Percentiles rank a stretch among this genome's conserved stretches.
These are phyloP conservation scores for Encarsia formosa DNA, from an alignment of 2,888 invertebrate species.

Conservation along the genomic window DNA sequence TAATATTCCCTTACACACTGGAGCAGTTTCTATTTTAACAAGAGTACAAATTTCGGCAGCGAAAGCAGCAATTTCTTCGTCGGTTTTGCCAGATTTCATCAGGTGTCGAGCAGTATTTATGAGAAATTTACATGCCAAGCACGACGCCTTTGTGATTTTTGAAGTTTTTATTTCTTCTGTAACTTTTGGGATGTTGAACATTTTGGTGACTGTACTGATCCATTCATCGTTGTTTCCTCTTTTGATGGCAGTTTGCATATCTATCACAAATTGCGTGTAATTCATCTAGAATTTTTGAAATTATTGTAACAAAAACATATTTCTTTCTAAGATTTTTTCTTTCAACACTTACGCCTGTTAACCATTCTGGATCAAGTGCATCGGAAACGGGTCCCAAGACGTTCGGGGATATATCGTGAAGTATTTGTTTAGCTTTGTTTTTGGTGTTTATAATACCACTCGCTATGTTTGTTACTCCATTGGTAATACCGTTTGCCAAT, in stretches of 20 bases:
- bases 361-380: constrained; percentile 20
- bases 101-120: constrained; percentile 8
- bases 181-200: constrained; percentile 2
- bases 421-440: not conserved
- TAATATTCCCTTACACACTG: constrained; percentile 19
- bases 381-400: constrained; percentile 16
- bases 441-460: not conserved
- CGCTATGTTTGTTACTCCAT: constrained; percentile 3
- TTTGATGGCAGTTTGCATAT: constrained; percentile 2
- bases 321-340: not conserved
- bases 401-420: constrained; percentile 4
- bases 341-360: constrained; percentile 10
- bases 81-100: constrained; percentile 8
- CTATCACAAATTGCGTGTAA: constrained; percentile 12
- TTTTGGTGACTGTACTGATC: constrained; percentile 1
- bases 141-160: constrained; percentile 4
- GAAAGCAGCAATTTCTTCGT: constrained; percentile 5
- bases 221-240: not conserved
- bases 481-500: too few relatives aligned
- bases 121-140: constrained; percentile 19
- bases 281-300: too few relatives aligned
- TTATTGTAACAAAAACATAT: not conserved
- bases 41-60: not conserved
- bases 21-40: constrained; percentile 8
- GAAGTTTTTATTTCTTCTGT: constrained; percentile 4